A percentile compares a stretch with the other conserved stretches of the same genome.
phyloP scores from a whole-genome alignment of 2,113 vertebrate species.

The Pyrgilauda ruficollis region DNA sequence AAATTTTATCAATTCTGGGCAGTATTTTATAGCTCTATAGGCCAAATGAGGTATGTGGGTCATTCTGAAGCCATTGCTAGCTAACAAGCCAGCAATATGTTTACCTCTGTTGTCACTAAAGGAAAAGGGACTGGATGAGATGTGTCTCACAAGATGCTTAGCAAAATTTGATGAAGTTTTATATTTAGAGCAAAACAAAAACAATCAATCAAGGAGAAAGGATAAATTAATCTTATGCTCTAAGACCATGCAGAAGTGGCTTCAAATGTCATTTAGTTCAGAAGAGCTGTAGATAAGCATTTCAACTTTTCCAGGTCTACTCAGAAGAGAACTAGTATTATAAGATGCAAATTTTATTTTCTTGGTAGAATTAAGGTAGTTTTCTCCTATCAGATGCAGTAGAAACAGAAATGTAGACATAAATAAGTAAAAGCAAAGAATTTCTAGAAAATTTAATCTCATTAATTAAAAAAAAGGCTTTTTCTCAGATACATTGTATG shows the following conservation, averaged over 20 bases:
- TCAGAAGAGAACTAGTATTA: not conserved
- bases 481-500: not conserved
- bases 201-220: not conserved
- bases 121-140: not conserved
- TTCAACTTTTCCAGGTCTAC: not conserved
- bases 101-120: not conserved
- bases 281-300: not conserved
- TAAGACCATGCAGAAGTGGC: not conserved
- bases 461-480: not conserved
- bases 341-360: not conserved
- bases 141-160: not conserved
- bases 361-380: not conserved
- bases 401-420: not conserved
- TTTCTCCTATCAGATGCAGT: not conserved
- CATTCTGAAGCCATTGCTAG: not conserved
- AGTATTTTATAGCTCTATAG: not conserved
- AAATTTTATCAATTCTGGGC: not conserved
- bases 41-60: not conserved
- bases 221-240: not conserved
- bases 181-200: not conserved
- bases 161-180: not conserved
- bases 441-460: not conserved
- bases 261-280: not conserved
- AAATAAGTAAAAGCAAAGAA: not conserved
- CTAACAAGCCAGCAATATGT: not conserved